Evolutionary conservation across 35 echinoderm and acorn worm genomes (phyloP).

Genomic region (Diadema setosum): DNA sequence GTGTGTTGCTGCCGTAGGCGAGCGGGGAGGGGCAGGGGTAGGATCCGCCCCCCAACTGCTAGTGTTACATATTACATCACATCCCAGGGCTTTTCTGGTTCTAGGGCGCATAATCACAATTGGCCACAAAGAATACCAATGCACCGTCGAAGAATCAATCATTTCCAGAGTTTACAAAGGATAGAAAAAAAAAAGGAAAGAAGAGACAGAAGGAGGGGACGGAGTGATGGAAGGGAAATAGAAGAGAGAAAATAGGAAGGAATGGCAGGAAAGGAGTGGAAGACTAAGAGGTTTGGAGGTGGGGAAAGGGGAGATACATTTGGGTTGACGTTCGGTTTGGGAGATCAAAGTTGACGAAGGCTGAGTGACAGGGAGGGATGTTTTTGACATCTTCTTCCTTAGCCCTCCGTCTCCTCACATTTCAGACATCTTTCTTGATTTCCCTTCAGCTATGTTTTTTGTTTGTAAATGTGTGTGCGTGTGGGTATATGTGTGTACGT

Average conservation of each 20-base stretch:
- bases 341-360: background rate
- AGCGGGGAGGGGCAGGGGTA: background rate
- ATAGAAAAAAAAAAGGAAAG: background rate
- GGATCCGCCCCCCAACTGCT: background rate
- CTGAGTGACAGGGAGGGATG: conserved; percentile 1
- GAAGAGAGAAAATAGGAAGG: too few relatives aligned
- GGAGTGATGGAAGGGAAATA: too few relatives aligned
- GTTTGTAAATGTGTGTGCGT: too few relatives aligned
- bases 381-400: conserved; percentile 8
- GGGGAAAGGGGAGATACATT: conserved; percentile 30
- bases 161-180: background rate
- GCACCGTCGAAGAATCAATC: conserved; percentile 2
- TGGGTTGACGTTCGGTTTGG: background rate
- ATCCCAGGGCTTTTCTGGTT: background rate
- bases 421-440: too few relatives aligned
- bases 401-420: background rate
- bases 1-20: background rate
- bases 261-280: too few relatives aligned
- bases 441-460: too few relatives aligned
- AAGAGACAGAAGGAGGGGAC: too few relatives aligned
- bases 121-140: conserved; percentile 11
- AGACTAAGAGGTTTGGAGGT: too few relatives aligned
- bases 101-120: background rate
- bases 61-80: conserved; percentile 30
- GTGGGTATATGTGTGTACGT: too few relatives aligned